phyloP scores from a whole-genome alignment of 2,113 vertebrate genomes.

The Pluvianellus socialis region DNA sequence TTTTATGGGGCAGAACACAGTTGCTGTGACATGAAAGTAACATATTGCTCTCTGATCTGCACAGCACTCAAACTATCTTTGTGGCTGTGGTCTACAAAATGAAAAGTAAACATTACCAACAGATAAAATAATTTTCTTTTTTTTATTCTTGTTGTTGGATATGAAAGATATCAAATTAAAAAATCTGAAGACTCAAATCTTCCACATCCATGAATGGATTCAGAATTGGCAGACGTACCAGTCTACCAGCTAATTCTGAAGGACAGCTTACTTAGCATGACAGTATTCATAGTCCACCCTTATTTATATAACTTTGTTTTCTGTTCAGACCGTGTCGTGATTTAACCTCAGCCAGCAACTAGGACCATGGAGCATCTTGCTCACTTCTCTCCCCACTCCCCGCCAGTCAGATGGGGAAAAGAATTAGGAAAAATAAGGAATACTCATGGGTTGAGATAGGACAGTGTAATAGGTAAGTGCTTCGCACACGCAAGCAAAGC shows the following conservation, averaged over 20 bases:
- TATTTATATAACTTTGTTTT: not conserved
- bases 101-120: not conserved
- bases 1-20: not conserved
- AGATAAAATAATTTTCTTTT: not conserved
- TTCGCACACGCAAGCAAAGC: not conserved
- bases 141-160: not conserved
- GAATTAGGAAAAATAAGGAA: not conserved
- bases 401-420: not conserved
- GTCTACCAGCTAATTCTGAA: not conserved
- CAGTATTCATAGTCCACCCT: not conserved
- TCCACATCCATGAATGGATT: not conserved
- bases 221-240: not conserved
- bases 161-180: fast-evolving
- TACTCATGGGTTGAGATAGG: not conserved
- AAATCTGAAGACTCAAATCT: not conserved
- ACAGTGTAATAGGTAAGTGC: not conserved
- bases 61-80: not conserved
- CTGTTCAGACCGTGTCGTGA: not conserved
- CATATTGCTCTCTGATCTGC: not conserved
- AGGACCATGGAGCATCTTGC: not conserved
- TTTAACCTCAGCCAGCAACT: not conserved
- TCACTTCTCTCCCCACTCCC: not conserved
- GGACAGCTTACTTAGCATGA: not conserved
- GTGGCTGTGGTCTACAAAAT: not conserved
- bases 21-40: not conserved